These are phyloP conservation scores for Caerostris darwini DNA, from an alignment of 1,140 invertebrate genomes.

Conservation along the genomic window DNA sequence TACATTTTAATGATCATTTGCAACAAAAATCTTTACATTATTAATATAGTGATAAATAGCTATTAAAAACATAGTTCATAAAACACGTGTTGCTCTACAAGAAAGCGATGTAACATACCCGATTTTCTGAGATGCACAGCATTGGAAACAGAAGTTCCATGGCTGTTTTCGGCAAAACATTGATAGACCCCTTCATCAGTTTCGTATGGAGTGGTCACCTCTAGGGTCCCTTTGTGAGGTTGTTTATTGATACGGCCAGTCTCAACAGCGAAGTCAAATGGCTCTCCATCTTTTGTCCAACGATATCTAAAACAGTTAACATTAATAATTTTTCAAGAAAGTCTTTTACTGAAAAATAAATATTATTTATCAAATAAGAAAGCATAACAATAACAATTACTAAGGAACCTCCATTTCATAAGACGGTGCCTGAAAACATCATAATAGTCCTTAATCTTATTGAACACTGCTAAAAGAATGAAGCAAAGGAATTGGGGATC, in stretches of 20 bases:
- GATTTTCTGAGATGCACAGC: conserved; percentile 97
- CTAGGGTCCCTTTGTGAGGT: conserved; percentile 93
- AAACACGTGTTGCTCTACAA: neutral
- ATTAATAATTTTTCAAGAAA: neutral
- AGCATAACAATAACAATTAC: neutral
- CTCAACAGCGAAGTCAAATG: conserved; percentile 93
- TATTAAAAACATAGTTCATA: neutral
- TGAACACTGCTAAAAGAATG: too few relatives aligned
- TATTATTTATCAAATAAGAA: neutral
- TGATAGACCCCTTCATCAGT: conserved; percentile 97
- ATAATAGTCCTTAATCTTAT: neutral
- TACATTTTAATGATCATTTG: neutral
- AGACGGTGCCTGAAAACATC: neutral
- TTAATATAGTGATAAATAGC: too few relatives aligned
- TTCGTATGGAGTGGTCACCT: conserved; percentile 92
- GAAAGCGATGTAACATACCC: conserved; percentile 79
- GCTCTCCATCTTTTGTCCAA: conserved; percentile 98
- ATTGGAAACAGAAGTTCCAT: conserved; percentile 96
- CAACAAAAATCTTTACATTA: too few relatives aligned
- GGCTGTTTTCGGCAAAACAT: conserved; percentile 97
- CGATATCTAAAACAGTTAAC: conserved; percentile 87
- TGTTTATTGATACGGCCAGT: conserved; percentile 96
- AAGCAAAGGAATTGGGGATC: too few relatives aligned
- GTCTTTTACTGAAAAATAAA: neutral
- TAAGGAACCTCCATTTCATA: neutral